Conservation (phyloP, 2,888 invertebrate species). For the Agrotis exclamationis region DNA sequence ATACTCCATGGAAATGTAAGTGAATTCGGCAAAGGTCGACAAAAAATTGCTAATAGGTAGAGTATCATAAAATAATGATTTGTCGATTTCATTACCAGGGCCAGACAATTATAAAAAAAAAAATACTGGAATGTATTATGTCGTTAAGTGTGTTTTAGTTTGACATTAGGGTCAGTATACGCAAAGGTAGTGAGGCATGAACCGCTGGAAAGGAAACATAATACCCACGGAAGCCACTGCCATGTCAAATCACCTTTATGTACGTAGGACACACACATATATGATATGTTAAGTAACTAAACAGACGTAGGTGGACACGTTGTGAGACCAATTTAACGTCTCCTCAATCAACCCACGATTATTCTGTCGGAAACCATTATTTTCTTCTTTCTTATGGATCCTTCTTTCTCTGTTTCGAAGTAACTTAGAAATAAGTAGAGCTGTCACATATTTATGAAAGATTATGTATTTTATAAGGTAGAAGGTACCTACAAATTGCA, state of each 20-base stretch:
- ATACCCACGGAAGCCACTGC: slow-evolving; percentile 83
- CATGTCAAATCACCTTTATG: slow-evolving; percentile 60
- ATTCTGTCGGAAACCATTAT: slow-evolving; percentile 49
- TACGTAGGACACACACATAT: slow-evolving; percentile 28
- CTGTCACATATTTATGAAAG: neutral
- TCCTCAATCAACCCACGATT: slow-evolving; percentile 57
- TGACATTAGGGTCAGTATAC: slow-evolving; percentile 60
- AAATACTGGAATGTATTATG: slow-evolving; percentile 8
- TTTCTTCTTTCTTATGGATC: slow-evolving; percentile 44
- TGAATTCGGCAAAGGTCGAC: no score
- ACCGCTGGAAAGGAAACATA: slow-evolving; percentile 76
- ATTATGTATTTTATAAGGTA: neutral
- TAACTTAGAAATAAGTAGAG: neutral
- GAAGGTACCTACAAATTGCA: neutral
- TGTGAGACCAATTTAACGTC: slow-evolving; percentile 53
- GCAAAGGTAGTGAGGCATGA: slow-evolving; percentile 72
- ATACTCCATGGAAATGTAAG: no score
- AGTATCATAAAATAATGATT: slow-evolving; percentile 20
- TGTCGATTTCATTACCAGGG: neutral
- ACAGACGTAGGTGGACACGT: slow-evolving; percentile 27
- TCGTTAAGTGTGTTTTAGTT: slow-evolving; percentile 22
- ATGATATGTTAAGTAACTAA: slow-evolving; percentile 1
- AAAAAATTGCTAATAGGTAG: slow-evolving; percentile 17
- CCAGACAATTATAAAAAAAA: neutral
- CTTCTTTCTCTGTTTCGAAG: slow-evolving; percentile 29